Percentiles rank a stretch among this genome's conserved stretches.
Conservation (phyloP, 2,888 invertebrate genomes). For the Lydus trimaculatus region DNA sequence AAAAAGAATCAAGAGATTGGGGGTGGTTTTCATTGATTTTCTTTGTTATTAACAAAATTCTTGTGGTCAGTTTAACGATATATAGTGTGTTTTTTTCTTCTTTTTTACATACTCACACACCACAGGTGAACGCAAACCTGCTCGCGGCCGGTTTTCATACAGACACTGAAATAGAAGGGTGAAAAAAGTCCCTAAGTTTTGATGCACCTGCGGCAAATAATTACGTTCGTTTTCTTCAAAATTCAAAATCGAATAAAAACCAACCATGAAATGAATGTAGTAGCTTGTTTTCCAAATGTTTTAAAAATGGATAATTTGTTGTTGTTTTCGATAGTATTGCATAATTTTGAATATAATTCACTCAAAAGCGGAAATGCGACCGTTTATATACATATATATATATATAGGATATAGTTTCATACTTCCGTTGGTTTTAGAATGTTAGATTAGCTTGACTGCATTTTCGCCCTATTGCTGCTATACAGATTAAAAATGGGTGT, state of each 20-base stretch:
- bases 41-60: background rate
- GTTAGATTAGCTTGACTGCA: conserved; percentile 3
- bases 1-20: background rate
- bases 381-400: too few species aligned
- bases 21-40: background rate
- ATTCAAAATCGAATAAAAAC: background rate
- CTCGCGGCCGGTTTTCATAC: conserved; percentile 24
- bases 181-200: conserved; percentile 27
- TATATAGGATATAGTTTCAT: conserved; percentile 9
- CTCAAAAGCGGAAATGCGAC: background rate
- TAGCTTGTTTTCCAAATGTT: too few species aligned
- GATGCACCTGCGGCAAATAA: conserved; percentile 32
- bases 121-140: conserved; percentile 31
- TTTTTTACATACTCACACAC: background rate
- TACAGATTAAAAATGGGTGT: conserved; percentile 3
- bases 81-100: background rate
- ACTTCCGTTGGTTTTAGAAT: background rate
- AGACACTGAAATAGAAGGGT: conserved; percentile 27
- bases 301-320: background rate
- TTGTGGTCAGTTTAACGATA: background rate
- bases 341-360: conserved; percentile 3
- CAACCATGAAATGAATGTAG: background rate
- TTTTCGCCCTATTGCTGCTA: conserved; percentile 4
- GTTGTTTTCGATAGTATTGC: background rate
- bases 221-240: conserved; percentile 13